Evolutionary conservation across 2,797 vertebrate species (phyloP).

Genomic region (Oryzias sinensis): DNA sequence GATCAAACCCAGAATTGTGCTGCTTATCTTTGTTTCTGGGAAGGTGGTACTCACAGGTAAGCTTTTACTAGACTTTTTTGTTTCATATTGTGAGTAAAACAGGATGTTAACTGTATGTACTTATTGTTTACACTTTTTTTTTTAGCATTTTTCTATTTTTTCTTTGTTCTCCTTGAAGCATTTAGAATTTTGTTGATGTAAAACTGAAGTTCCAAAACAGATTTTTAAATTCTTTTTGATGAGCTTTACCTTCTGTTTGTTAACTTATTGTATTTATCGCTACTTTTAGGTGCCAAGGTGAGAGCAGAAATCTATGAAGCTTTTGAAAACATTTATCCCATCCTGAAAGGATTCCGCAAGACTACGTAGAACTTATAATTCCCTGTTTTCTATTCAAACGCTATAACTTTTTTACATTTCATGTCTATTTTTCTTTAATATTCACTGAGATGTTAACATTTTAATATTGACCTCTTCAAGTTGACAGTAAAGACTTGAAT

Average conservation of each 20-base stretch:
- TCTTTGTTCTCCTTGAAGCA: too few species aligned
- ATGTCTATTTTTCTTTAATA: background rate
- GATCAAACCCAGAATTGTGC: constrained; percentile 99
- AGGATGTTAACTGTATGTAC: too few species aligned
- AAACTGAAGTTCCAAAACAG: too few species aligned
- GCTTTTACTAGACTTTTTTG: constrained; percentile 11
- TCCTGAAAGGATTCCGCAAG: constrained; percentile 98
- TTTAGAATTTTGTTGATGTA: too few species aligned
- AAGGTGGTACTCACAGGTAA: constrained; percentile 99
- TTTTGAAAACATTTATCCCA: constrained; percentile 99
- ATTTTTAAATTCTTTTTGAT: too few species aligned
- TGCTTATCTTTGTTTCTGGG: constrained; percentile 99
- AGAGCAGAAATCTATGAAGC: constrained; percentile 98
- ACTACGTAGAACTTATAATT: constrained; percentile 83
- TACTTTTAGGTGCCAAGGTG: constrained; percentile 91
- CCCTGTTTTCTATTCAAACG: background rate
- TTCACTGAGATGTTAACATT: constrained; percentile 15
- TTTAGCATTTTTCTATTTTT: background rate
- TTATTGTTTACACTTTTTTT: too few species aligned
- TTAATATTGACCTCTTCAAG: constrained; percentile 27
- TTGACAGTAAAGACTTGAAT: constrained; percentile 46
- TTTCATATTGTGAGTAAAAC: too few species aligned
- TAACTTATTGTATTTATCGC: background rate
- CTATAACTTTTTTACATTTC: background rate
- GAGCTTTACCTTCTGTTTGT: background rate